Base-by-base conservation (phyloP, 2,797 vertebrate species). In the Coccyzus lansbergi region DNA sequence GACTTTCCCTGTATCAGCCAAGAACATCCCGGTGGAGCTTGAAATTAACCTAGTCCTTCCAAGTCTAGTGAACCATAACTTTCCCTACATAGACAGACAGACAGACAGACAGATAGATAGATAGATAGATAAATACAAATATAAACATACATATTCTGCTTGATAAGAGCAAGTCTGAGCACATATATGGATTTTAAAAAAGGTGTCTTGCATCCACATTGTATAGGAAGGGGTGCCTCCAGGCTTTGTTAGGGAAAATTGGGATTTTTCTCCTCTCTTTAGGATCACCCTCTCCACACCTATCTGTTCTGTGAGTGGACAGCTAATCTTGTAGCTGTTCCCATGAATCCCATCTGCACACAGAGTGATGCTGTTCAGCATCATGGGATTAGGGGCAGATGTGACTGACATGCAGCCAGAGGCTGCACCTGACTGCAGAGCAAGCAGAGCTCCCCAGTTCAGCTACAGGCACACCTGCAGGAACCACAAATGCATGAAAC, bases 361-460 rank as follows among this genome's bases (percentile, higher is more conserved):
- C 1, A 49, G 13, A 24, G 3, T 18, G 33, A 46, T 36, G 28
- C 5, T 26, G 8, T 12, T 4, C 33, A 31, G 2, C 4, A 3
- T 9, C 5, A 1, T 29, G 28, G 31, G 16, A 4, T 59, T 24
- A 25, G 10, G 8, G 18, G 2, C 20, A 59, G 33, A 24, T 33
- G n/a, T 20, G 19, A 24, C 16, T 11, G 1, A 9, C 8, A 28
- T 34, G 20, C 18, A 56, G 10, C 7, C 36, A 31, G 26, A 48
- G 59, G 29, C 10, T 52, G 11, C 6, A 33, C 7, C 15, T 33
- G 28, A 15, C 9, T 26, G 10, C 3, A 16, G 24, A 69, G 29
- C 44, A 78, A 60, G 21, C 28, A 67, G 34, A 51, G 7, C 2
- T 58, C 67, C 26, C 29, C 36, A 36, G 55, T 29, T 51, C 44